These are phyloP conservation scores for Galerucella pusilla DNA, from an alignment of 2,888 invertebrate species.

Conservation along the genomic window DNA sequence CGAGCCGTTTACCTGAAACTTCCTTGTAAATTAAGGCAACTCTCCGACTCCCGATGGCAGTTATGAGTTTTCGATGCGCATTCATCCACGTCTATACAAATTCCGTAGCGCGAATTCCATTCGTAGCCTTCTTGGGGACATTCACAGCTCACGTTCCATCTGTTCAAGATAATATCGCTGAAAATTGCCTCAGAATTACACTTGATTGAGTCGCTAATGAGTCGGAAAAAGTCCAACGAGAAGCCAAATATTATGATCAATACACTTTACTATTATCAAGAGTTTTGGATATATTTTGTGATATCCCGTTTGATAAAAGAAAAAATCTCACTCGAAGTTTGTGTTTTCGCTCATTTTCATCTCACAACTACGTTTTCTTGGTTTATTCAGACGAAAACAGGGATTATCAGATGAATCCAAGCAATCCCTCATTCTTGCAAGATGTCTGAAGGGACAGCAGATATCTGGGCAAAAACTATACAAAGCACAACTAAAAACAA, in stretches of 20 bases:
- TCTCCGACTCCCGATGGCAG: conserved; percentile 65
- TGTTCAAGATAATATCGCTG: conserved; percentile 67
- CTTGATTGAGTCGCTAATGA: conserved; percentile 15
- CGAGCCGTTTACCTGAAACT: conserved; percentile 53
- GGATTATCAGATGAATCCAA: conserved; percentile 66
- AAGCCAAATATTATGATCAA: not conserved
- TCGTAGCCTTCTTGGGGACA: conserved; percentile 68
- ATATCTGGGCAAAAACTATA: conserved; percentile 74
- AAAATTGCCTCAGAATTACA: conserved; percentile 57
- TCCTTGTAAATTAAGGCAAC: conserved; percentile 71
- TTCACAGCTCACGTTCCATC: conserved; percentile 72
- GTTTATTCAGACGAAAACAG: conserved; percentile 65
- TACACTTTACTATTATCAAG: too few species aligned
- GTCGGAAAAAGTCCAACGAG: not conserved
- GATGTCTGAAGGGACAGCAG: conserved; percentile 70
- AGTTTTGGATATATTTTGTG: not conserved
- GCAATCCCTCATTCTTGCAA: conserved; percentile 64
- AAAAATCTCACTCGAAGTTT: conserved; percentile 53
- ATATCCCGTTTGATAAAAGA: not conserved
- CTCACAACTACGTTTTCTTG: conserved; percentile 54
- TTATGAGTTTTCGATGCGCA: conserved; percentile 64
- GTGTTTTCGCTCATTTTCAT: conserved; percentile 55
- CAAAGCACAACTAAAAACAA: conserved; percentile 69
- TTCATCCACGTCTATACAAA: conserved; percentile 74
- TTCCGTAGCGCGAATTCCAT: conserved; percentile 72